Conservation (phyloP, 1,140 invertebrate species). For the Zaprionus taronus region DNA sequence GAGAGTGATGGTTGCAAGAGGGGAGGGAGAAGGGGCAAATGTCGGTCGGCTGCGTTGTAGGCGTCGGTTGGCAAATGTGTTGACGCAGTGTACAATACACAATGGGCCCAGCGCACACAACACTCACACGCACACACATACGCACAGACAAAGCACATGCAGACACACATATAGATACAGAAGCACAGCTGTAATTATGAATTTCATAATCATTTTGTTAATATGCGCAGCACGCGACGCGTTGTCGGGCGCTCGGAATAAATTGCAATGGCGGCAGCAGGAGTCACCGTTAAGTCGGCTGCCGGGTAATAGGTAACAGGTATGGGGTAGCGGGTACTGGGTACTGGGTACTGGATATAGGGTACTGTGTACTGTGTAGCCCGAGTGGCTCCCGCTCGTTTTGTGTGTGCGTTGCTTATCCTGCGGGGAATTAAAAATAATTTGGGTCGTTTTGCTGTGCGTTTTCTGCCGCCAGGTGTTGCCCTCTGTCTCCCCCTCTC, state of each 20-base stretch:
- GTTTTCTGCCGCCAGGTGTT: slow-evolving; percentile 60
- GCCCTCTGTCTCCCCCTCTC: not conserved
- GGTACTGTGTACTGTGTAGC: not conserved
- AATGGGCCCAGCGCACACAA: slow-evolving; percentile 62
- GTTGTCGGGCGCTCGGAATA: slow-evolving; percentile 61
- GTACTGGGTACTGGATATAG: not conserved
- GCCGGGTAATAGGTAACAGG: not conserved
- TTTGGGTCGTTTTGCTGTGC: slow-evolving; percentile 79
- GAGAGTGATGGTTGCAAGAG: slow-evolving; percentile 21
- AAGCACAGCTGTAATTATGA: slow-evolving; percentile 72
- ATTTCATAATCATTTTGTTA: slow-evolving; percentile 83
- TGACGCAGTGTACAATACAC: slow-evolving; percentile 82
- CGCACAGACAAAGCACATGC: slow-evolving; percentile 34
- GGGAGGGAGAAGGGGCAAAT: no score
- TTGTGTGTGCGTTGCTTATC: slow-evolving; percentile 59
- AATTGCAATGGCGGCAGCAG: slow-evolving; percentile 61
- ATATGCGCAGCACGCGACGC: slow-evolving; percentile 78
- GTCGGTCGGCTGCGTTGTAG: slow-evolving; percentile 24
- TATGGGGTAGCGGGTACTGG: not conserved
- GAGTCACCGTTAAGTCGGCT: slow-evolving; percentile 26
- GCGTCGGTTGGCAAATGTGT: slow-evolving; percentile 71
- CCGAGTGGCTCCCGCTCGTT: slow-evolving; percentile 48
- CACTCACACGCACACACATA: slow-evolving; percentile 35
- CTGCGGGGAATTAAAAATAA: slow-evolving; percentile 81
- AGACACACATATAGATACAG: slow-evolving; percentile 35